Conservation (phyloP, 2,888 invertebrate genomes). For the Eilema caniola region DNA sequence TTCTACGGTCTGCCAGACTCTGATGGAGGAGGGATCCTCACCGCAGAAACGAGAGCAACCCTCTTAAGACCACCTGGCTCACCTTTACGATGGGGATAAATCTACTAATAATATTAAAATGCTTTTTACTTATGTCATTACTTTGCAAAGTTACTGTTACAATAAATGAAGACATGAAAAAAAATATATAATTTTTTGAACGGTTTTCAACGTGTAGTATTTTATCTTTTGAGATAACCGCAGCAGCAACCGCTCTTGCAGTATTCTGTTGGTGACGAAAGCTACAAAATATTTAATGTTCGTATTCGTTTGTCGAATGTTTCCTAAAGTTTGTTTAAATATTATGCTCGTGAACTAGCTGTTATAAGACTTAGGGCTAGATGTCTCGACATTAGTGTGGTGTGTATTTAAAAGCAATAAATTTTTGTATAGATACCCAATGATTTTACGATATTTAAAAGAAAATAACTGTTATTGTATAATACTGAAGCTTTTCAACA, state of each 20-base stretch:
- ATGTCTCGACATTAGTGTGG: constrained; percentile 30
- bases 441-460: neutral
- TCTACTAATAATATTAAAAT: constrained; percentile 31
- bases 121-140: constrained; percentile 37
- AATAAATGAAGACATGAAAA: constrained; percentile 32
- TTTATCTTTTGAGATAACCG: neutral
- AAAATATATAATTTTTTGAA: constrained; percentile 18
- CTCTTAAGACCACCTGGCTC: constrained; percentile 81
- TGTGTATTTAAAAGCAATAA: constrained; percentile 50
- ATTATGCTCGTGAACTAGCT: constrained; percentile 18
- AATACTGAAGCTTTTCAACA: neutral
- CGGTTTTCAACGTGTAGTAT: constrained; percentile 16
- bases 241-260: neutral
- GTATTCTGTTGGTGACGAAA: neutral
- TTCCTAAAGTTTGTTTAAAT: constrained; percentile 7
- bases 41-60: constrained; percentile 77
- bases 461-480: neutral
- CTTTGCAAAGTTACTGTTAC: constrained; percentile 46
- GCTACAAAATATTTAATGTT: neutral
- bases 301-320: neutral
- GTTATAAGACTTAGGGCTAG: constrained; percentile 35
- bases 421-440: constrained; percentile 12
- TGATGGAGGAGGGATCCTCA: constrained; percentile 66
- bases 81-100: constrained; percentile 81
- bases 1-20: constrained; percentile 75